Evolutionary conservation across 2,888 invertebrate species (phyloP).

Genomic region (Loripinus fragilis): DNA sequence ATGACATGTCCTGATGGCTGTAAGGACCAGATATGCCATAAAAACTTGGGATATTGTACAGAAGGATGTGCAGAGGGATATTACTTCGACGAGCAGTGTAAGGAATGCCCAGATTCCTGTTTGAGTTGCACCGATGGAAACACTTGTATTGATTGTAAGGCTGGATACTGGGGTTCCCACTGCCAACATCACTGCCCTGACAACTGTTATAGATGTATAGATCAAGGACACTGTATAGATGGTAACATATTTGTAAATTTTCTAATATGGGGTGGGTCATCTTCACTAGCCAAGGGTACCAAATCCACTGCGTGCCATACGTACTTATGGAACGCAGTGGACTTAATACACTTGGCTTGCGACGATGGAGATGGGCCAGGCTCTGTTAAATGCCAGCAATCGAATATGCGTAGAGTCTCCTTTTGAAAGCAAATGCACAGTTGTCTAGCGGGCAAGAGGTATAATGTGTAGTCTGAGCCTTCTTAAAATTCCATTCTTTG

Average conservation of each 20-base stretch:
- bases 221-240: background rate
- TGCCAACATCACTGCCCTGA: slow-evolving; percentile 4
- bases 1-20: background rate
- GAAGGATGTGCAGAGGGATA: background rate
- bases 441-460: too few species aligned
- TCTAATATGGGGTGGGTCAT: background rate
- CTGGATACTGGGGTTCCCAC: background rate
- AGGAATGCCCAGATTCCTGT: background rate
- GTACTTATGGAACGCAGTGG: too few species aligned
- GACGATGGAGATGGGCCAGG: background rate
- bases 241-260: background rate
- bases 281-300: background rate
- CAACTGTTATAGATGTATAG: background rate
- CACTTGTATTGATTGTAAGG: background rate
- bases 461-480: too few species aligned
- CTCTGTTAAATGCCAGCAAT: background rate
- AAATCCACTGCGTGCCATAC: too few species aligned
- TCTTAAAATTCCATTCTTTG: too few species aligned
- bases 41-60: background rate
- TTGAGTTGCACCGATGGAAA: background rate
- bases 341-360: background rate
- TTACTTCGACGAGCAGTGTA: background rate
- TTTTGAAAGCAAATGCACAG: too few species aligned
- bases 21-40: background rate
- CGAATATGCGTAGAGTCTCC: background rate